Conservation (phyloP, 2,797 vertebrate species). For the Amblyopsis hoosieri region DNA sequence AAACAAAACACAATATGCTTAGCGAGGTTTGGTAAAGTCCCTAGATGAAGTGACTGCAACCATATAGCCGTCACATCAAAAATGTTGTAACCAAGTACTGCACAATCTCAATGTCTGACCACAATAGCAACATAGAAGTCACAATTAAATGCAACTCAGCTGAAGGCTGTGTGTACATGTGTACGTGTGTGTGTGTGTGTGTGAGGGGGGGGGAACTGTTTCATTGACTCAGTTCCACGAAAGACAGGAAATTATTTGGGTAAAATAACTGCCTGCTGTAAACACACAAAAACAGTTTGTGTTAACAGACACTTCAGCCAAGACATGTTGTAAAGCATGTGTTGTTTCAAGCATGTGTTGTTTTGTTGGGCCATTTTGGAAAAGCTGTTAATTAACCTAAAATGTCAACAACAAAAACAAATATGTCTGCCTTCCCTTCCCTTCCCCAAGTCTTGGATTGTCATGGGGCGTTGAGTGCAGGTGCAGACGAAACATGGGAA, state of each 20-base stretch:
- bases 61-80: conserved; percentile 60
- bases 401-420: not conserved
- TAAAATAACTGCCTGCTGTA: conserved; percentile 55
- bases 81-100: conserved; percentile 30
- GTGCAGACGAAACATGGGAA: too few relatives aligned
- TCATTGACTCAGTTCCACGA: conserved; percentile 32
- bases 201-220: conserved; percentile 51
- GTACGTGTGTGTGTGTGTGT: too few relatives aligned
- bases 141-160: conserved; percentile 57
- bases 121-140: conserved; percentile 66
- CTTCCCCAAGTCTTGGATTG: not conserved
- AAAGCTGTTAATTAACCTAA: conserved; percentile 6
- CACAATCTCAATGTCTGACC: conserved; percentile 59
- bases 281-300: conserved; percentile 57
- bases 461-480: too few relatives aligned
- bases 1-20: conserved; percentile 42
- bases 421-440: conserved; percentile 7
- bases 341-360: not conserved
- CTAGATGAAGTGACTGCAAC: conserved; percentile 47
- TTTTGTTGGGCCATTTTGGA: conserved; percentile 8
- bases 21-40: conserved; percentile 67
- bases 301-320: conserved; percentile 52
- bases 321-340: conserved; percentile 25
- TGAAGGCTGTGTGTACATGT: conserved; percentile 17
- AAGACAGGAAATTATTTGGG: conserved; percentile 58